Conservation (phyloP, 2,113 vertebrate species). For the Corapipo altera region DNA sequence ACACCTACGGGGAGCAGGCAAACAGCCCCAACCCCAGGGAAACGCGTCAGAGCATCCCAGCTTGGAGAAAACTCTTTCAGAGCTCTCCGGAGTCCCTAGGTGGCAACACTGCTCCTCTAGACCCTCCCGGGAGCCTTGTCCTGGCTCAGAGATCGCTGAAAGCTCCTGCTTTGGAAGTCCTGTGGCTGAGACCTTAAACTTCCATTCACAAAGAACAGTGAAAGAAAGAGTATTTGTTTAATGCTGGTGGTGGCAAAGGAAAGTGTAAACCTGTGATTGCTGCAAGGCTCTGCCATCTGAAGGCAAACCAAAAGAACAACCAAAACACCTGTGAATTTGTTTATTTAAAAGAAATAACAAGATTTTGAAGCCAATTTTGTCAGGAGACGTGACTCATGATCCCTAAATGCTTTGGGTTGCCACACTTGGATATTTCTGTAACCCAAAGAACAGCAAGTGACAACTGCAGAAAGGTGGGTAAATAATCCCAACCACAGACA, state of each 20-base stretch:
- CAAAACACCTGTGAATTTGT: fast-evolving
- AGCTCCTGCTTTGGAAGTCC: neutral
- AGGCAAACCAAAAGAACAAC: neutral
- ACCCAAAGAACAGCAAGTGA: neutral
- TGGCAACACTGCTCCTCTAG: constrained; percentile 36
- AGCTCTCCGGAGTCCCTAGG: neutral
- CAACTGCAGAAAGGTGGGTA: neutral
- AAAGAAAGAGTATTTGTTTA: neutral
- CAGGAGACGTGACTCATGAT: neutral
- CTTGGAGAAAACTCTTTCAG: neutral
- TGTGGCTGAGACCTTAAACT: neutral
- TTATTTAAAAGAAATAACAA: neutral
- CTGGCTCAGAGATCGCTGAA: fast-evolving
- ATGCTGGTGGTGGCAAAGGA: neutral
- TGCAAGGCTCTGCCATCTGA: neutral
- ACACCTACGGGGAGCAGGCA: neutral
- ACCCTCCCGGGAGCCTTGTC: neutral
- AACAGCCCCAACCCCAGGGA: fast-evolving
- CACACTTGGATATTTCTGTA: neutral
- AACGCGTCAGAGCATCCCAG: neutral
- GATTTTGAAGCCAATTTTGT: neutral
- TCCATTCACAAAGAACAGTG: neutral
- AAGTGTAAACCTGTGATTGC: neutral
- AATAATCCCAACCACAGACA: neutral
- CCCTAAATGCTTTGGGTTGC: neutral